phyloP scores from a whole-genome alignment of 2,797 vertebrate species.

The Choloepus didactylus region DNA sequence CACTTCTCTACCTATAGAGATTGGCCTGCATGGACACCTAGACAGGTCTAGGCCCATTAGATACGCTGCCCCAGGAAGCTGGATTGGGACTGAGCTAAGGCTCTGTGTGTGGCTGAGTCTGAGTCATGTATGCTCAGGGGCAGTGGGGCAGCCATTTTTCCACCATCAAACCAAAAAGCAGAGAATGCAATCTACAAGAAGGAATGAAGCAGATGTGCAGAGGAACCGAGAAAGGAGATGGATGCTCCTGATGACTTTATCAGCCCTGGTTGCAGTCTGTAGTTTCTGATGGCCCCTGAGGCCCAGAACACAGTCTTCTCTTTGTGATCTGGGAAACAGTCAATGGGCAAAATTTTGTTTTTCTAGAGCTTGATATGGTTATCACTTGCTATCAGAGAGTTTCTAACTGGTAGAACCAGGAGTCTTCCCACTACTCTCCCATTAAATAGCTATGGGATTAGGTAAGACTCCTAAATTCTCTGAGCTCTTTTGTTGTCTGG shows the following conservation, averaged over 20 bases:
- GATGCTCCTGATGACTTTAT: not conserved
- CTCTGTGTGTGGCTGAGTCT: not conserved
- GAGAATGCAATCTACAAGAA: not conserved
- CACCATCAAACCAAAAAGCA: not conserved
- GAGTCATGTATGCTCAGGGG: not conserved
- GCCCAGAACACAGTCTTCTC: not conserved
- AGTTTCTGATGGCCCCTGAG: not conserved
- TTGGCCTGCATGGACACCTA: not conserved
- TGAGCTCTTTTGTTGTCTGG: not conserved
- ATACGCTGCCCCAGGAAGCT: not conserved
- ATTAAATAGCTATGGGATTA: not conserved
- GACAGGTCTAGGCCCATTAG: not conserved
- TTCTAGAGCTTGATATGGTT: not conserved
- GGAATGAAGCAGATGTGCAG: not conserved
- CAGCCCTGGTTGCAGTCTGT: not conserved
- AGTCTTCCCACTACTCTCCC: not conserved
- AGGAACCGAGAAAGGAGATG: not conserved
- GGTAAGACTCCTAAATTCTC: not conserved
- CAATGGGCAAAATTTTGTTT: not conserved
- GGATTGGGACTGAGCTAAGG: not conserved
- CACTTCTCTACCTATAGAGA: not conserved
- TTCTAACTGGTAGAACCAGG: slow-evolving; percentile 8
- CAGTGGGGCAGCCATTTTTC: slow-evolving; percentile 3
- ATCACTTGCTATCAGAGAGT: slow-evolving; percentile 7
- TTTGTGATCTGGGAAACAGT: not conserved